Percentiles rank a stretch among this genome's conserved stretches.
Evolutionary conservation across 2,113 vertebrate genomes (phyloP).

Genomic region (Rhea pennata): DNA sequence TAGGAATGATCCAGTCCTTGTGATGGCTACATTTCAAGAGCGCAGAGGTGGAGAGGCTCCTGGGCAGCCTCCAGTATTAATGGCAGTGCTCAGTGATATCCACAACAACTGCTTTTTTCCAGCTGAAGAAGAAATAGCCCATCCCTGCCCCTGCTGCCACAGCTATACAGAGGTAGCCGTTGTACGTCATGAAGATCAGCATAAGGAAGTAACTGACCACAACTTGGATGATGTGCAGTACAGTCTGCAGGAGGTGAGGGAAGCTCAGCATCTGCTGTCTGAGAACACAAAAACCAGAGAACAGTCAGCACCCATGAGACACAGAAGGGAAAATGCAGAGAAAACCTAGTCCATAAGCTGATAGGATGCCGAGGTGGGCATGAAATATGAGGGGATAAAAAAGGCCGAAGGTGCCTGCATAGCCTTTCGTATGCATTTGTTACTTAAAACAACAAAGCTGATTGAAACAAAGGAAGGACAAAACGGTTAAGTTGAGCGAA

Average conservation of each 20-base stretch:
- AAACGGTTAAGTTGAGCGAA: background rate
- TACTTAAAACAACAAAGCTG: background rate
- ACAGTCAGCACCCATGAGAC: background rate
- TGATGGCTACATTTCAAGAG: background rate
- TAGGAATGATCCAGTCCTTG: slow-evolving; percentile 30
- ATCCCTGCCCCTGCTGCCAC: slow-evolving; percentile 89
- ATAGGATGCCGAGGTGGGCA: background rate
- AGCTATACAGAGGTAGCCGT: slow-evolving; percentile 94
- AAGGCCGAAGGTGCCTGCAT: background rate
- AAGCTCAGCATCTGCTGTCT: slow-evolving; percentile 96
- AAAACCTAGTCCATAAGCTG: background rate
- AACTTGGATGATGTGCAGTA: slow-evolving; percentile 93
- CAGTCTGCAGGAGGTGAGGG: slow-evolving; percentile 90
- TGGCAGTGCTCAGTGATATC: slow-evolving; percentile 99
- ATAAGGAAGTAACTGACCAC: slow-evolving; percentile 97
- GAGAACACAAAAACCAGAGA: slow-evolving; percentile 22
- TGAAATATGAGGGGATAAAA: background rate
- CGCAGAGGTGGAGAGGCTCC: slow-evolving; percentile 36
- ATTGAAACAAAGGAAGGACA: background rate
- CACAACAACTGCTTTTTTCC: slow-evolving; percentile 96
- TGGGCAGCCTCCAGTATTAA: slow-evolving; percentile 50
- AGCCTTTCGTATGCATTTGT: background rate
- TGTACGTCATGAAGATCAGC: slow-evolving; percentile 99
- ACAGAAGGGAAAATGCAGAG: background rate
- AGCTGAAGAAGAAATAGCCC: slow-evolving; percentile 98